These are phyloP conservation scores for Valencia hispanica DNA, from an alignment of 2,797 vertebrate species.

Conservation along the genomic window DNA sequence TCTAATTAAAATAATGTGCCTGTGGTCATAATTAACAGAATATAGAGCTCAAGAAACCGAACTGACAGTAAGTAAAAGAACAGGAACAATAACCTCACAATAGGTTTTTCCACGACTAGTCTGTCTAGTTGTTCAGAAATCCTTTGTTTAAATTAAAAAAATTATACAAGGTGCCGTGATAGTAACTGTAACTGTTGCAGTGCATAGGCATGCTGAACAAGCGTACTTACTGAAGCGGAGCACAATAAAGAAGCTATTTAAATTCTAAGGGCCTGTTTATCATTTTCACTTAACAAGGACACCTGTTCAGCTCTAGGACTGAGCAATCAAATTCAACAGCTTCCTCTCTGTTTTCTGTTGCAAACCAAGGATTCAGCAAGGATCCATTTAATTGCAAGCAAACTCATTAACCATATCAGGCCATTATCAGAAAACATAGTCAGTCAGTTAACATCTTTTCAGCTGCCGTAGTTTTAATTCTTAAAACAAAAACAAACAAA, in stretches of 20 bases:
- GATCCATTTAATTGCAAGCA: background rate
- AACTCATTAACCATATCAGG: background rate
- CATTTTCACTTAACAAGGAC: conserved; percentile 4
- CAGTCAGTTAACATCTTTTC: too few species aligned
- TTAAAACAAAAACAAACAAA: background rate
- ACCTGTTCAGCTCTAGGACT: conserved; percentile 10
- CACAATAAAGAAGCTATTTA: background rate
- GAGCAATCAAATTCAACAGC: background rate
- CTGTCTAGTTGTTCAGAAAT: background rate
- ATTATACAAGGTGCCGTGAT: background rate
- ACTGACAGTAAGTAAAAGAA: background rate
- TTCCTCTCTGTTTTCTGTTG: background rate
- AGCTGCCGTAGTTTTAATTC: background rate
- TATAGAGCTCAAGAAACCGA: background rate
- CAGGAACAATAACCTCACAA: background rate
- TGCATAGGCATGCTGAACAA: background rate
- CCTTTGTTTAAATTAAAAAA: background rate
- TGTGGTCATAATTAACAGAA: conserved; percentile 4
- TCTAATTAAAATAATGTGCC: conserved; percentile 5
- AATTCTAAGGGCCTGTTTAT: conserved; percentile 4
- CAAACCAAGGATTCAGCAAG: background rate
- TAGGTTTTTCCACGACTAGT: background rate
- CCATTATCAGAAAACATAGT: conserved; percentile 2
- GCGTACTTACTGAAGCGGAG: background rate
- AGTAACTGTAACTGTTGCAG: too few species aligned